Conservation (phyloP, 2,797 vertebrate genomes). For the Mus minutoides region DNA sequence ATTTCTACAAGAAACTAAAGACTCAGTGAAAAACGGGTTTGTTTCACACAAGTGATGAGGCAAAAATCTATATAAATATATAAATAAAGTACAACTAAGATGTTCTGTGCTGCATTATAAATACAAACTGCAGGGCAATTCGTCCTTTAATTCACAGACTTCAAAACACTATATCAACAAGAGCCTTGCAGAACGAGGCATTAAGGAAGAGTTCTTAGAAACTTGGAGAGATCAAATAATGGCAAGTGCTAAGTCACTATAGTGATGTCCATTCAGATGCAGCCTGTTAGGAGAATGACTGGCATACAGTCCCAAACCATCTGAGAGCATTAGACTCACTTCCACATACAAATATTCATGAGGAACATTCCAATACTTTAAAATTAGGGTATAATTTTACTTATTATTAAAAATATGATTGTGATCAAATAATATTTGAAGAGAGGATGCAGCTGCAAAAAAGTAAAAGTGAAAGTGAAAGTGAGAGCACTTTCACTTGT, state of each 20-base stretch:
- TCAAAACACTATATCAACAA: neutral
- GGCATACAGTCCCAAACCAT: neutral
- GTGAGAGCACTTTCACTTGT: neutral
- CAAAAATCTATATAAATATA: neutral
- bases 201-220: neutral
- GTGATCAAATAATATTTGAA: constrained; percentile 39
- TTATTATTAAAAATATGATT: neutral
- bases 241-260: neutral
- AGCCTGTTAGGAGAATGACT: neutral
- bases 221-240: neutral
- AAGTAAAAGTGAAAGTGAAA: no score
- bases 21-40: neutral
- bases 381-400: neutral
- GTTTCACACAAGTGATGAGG: neutral
- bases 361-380: neutral
- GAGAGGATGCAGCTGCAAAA: neutral
- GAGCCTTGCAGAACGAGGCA: neutral
- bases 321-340: neutral
- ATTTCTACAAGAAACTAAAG: neutral
- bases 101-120: neutral
- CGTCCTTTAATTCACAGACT: neutral
- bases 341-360: neutral
- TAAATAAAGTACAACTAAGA: neutral
- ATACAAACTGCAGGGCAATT: neutral
- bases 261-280: neutral